These are phyloP conservation scores for Chrysomela aeneicollis DNA, from an alignment of 2,888 invertebrate genomes.

Conservation along the genomic window DNA sequence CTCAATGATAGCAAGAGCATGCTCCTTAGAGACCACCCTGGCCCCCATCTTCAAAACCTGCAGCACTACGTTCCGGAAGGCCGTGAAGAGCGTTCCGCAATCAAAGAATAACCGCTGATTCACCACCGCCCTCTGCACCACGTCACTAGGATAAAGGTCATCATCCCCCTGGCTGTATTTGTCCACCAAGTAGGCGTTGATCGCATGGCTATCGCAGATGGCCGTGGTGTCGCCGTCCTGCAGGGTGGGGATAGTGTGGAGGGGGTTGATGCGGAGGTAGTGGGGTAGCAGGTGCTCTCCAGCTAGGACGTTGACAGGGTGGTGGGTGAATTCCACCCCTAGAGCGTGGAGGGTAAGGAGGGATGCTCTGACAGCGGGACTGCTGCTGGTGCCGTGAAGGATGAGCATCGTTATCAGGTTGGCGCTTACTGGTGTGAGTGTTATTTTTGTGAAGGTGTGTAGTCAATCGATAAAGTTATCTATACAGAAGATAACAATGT, in stretches of 20 bases:
- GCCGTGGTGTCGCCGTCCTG: conserved; percentile 66
- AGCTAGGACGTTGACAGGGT: conserved; percentile 57
- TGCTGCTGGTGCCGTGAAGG: conserved; percentile 37
- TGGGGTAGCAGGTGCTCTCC: conserved; percentile 56
- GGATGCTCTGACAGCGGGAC: conserved; percentile 60
- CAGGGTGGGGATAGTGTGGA: conserved; percentile 65
- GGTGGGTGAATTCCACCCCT: conserved; percentile 57
- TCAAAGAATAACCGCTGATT: conserved; percentile 67
- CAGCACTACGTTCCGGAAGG: conserved; percentile 48
- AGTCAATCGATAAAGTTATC: no score
- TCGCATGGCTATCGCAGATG: conserved; percentile 65
- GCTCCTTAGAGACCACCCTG: conserved; percentile 48
- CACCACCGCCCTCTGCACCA: conserved; percentile 63
- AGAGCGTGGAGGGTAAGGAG: conserved; percentile 58
- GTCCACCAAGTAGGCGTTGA: conserved; percentile 47
- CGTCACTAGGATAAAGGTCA: conserved; percentile 66
- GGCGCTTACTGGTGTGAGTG: no score
- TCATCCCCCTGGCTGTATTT: conserved; percentile 56
- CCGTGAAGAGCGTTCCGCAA: conserved; percentile 63
- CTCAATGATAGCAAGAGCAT: conserved; percentile 52
- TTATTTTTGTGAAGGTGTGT: no score
- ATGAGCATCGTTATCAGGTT: no score
- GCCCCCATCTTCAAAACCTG: conserved; percentile 46
- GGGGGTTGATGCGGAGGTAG: conserved; percentile 60
- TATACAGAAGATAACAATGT: no score